These are phyloP conservation scores for Cephonodes hylas DNA, from an alignment of 2,888 invertebrate genomes.

Conservation along the genomic window DNA sequence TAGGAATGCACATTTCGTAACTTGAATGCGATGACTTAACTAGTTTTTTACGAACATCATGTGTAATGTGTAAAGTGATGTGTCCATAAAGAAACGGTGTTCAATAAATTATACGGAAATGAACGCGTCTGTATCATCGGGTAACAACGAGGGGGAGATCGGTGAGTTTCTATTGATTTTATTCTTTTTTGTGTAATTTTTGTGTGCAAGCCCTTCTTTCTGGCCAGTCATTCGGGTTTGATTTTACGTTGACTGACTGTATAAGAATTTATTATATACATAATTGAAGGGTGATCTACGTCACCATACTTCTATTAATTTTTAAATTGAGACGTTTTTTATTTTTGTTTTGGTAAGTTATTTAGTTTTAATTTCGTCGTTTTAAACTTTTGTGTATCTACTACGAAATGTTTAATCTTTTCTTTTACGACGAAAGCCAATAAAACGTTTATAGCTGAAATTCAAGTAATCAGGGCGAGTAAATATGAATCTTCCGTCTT, in stretches of 20 bases:
- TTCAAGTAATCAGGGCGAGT: neutral
- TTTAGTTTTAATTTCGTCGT: no score
- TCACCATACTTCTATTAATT: no score
- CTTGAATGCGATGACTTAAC: slow-evolving; percentile 4
- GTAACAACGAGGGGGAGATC: slow-evolving; percentile 32
- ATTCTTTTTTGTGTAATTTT: neutral
- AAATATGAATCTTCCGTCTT: neutral
- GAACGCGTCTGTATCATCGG: slow-evolving; percentile 14
- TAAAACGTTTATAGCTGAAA: neutral
- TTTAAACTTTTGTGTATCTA: no score
- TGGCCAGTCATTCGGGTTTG: neutral
- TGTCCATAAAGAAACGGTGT: slow-evolving; percentile 3
- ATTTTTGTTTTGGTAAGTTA: no score
- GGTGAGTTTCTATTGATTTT: slow-evolving; percentile 13
- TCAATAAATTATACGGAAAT: slow-evolving; percentile 11
- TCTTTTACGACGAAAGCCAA: neutral
- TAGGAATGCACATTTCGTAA: slow-evolving; percentile 9
- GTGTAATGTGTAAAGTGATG: slow-evolving; percentile 8
- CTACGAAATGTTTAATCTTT: neutral
- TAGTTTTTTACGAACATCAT: slow-evolving; percentile 1
- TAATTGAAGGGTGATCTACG: no score
- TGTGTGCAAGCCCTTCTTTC: neutral
- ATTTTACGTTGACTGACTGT: neutral
- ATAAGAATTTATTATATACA: no score
- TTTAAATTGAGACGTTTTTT: no score